phyloP scores from a whole-genome alignment of 2,113 vertebrate species.

The Rostratula benghalensis region DNA sequence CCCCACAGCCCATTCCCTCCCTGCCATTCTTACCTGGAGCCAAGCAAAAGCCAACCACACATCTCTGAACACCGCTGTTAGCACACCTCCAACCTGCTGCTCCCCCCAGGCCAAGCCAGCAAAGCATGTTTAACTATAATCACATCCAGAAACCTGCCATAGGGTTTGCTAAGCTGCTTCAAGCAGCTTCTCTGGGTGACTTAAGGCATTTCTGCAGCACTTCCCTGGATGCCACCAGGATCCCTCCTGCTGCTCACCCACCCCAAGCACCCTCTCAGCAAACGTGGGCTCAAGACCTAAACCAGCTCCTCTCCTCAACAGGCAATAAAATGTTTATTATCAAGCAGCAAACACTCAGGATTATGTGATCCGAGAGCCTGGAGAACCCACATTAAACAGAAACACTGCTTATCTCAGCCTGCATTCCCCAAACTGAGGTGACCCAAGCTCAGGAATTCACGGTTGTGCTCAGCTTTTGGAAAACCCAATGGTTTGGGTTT shows the following conservation, averaged over 20 bases:
- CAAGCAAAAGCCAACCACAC: not conserved
- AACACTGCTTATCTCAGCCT: not conserved
- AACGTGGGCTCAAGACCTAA: not conserved
- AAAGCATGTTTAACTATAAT: too few species aligned
- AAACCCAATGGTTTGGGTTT: not conserved
- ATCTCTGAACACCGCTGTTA: accelerated
- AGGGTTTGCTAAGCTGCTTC: not conserved
- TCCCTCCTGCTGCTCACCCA: not conserved
- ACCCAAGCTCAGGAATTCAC: not conserved
- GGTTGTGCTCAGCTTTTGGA: not conserved
- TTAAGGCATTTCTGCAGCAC: not conserved
- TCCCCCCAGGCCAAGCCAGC: not conserved
- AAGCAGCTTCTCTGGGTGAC: not conserved
- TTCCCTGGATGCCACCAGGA: not conserved
- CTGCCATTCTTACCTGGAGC: accelerated
- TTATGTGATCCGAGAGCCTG: not conserved
- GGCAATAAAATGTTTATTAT: not conserved
- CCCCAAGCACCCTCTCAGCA: not conserved
- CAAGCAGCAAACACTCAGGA: not conserved
- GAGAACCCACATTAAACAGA: accelerated
- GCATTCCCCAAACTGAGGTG: not conserved
- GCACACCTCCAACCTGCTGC: not conserved
- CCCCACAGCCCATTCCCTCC: not conserved
- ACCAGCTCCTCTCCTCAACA: not conserved
- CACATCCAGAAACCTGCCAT: accelerated